These are phyloP conservation scores for Petrocephalus zakoni DNA, from an alignment of 2,113 vertebrate species.

Conservation along the genomic window DNA sequence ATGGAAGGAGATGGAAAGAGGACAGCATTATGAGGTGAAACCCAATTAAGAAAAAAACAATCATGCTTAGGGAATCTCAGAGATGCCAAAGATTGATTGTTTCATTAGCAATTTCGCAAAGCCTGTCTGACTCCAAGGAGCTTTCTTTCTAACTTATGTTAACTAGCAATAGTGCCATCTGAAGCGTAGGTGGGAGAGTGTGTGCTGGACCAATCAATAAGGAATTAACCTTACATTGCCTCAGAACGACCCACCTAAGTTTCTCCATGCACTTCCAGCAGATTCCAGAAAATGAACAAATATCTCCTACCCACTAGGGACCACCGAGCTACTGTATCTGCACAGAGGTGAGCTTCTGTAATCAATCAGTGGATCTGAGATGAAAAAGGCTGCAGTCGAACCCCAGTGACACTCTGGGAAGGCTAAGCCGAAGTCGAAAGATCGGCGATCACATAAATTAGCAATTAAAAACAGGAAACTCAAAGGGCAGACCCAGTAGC, in stretches of 20 bases:
- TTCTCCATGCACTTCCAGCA: not conserved
- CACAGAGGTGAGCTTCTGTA: not conserved
- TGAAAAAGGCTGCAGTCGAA: not conserved
- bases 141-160: slow-evolving; percentile 19
- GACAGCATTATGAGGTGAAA: slow-evolving; percentile 37
- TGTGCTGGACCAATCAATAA: slow-evolving; percentile 13
- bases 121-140: slow-evolving; percentile 26
- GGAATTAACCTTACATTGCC: slow-evolving; percentile 5
- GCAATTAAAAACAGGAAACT: not conserved
- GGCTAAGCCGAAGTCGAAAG: slow-evolving; percentile 31
- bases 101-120: slow-evolving; percentile 38
- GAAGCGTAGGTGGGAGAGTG: not conserved
- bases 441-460: slow-evolving; percentile 19
- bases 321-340: not conserved
- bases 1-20: slow-evolving; percentile 34
- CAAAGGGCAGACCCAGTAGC: not conserved
- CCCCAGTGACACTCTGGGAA: slow-evolving; percentile 15
- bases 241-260: not conserved
- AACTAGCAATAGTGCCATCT: not conserved
- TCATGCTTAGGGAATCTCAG: slow-evolving; percentile 30
- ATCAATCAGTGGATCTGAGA: not conserved
- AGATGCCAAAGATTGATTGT: slow-evolving; percentile 33
- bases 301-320: slow-evolving; percentile 2
- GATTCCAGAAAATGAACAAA: slow-evolving; percentile 22
- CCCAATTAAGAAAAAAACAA: slow-evolving; percentile 32